Evolutionary conservation across 1,140 invertebrate species (phyloP).

Genomic region (Dendroctonus ponderosae): DNA sequence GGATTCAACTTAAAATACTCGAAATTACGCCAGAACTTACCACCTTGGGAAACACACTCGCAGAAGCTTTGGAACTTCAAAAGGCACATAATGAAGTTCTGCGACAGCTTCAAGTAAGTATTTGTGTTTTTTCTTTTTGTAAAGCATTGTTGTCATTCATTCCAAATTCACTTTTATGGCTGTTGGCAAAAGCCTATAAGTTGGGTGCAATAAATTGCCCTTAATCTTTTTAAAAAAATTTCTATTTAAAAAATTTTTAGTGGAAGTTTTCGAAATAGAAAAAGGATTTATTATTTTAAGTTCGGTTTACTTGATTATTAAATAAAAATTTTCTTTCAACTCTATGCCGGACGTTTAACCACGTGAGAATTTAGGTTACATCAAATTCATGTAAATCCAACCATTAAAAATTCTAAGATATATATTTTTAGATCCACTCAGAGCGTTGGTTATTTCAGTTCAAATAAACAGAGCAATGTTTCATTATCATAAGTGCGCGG

Average conservation of each 20-base stretch:
- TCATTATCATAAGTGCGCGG: slow-evolving; percentile 1
- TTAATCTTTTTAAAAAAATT: too few species aligned
- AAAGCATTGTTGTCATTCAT: too few species aligned
- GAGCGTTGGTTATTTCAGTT: slow-evolving; percentile 5
- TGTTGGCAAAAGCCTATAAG: too few species aligned
- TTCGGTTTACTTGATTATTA: too few species aligned
- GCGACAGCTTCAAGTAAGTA: slow-evolving; percentile 73
- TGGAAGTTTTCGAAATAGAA: too few species aligned
- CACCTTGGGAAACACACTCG: slow-evolving; percentile 72
- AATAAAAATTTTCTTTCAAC: too few species aligned
- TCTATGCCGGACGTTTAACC: too few species aligned
- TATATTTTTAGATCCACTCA: slow-evolving; percentile 5
- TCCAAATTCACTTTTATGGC: too few species aligned
- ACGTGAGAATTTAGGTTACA: too few species aligned
- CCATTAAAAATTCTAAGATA: slow-evolving; percentile 2
- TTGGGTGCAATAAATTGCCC: too few species aligned
- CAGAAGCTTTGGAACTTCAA: slow-evolving; percentile 73
- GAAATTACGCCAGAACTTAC: slow-evolving; percentile 83
- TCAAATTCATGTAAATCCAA: not conserved
- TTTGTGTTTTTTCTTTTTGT: not conserved
- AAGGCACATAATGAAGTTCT: slow-evolving; percentile 82
- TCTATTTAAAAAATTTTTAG: too few species aligned
- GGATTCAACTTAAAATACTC: slow-evolving; percentile 80
- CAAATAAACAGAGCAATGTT: slow-evolving; percentile 7
- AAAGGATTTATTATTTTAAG: too few species aligned